Base-by-base conservation (phyloP, 2,113 vertebrate species). In the Cyanistes caeruleus region DNA sequence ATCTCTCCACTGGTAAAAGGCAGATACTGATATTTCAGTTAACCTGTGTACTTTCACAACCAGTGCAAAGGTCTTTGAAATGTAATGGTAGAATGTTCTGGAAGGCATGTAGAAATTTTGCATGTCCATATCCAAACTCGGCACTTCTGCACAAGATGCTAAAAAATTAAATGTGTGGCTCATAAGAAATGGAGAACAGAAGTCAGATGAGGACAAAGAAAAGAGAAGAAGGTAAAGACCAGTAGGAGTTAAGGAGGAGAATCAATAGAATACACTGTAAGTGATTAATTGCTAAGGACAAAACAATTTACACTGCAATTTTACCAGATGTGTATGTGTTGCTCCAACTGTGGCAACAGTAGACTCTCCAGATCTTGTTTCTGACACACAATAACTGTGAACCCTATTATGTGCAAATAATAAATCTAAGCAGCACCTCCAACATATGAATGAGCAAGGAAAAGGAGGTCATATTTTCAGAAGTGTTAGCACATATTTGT, bases 351-450 rank as follows among this genome's bases (percentile, higher is more conserved):
- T 82, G 90, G 92, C 68, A 96, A 67, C 78, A 92, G 63, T 59
- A 94, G 90, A 90, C 70, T 94, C 35, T 86, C 81, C 68, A 93
- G 90, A 95, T 94, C 95, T 94, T 91, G 70, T 91, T 96, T 96
- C 91, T 78, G 59, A 96, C 92, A 92, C 82, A 90, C 68, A 93
- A 33, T 90, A 75, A 92, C 78, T 87, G 63, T 52, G 90, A 96
- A 90, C 55, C 85, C 82, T 58, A 52, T 84, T 92, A 88, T 67
- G 85, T 60, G 39, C 60, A 95, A 97, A 94, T 91, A 96, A 96
- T 96, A 95, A 93, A 97, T 96, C 90, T 91, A 96, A 96, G 87
- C 67, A 92, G 85, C 72, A 96, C 88, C 93, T 96, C 79, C 82
- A 93, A 91, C 27, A 88, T 90, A 80, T 14, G 68, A 96, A 94